Conservation (phyloP, 1,140 invertebrate genomes). For the Steinernema khuongi region DNA sequence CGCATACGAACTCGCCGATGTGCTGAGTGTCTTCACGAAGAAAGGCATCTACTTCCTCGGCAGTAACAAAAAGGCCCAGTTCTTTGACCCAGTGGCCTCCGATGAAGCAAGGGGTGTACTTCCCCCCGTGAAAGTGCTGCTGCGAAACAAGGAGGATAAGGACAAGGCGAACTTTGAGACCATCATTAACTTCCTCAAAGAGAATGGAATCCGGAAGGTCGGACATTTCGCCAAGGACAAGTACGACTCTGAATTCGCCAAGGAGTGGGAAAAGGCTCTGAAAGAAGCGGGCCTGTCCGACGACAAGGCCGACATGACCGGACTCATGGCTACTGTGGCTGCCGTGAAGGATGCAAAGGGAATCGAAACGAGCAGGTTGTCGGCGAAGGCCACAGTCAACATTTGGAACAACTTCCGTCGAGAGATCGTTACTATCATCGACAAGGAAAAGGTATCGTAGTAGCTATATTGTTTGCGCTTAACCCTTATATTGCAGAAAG, state of each 20-base stretch:
- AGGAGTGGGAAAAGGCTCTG: conserved; percentile 77
- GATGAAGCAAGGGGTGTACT: conserved; percentile 70
- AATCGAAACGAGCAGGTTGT: conserved; percentile 84
- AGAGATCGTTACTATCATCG: conserved; percentile 97
- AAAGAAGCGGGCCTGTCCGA: conserved; percentile 71
- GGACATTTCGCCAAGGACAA: conserved; percentile 93
- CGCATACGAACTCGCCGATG: conserved; percentile 91
- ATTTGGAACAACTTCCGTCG: conserved; percentile 91
- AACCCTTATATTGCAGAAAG: conserved; percentile 67
- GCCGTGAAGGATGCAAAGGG: conserved; percentile 90
- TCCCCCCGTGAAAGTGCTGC: conserved; percentile 78
- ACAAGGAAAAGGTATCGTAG: conserved; percentile 75
- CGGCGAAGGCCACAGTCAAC: conserved; percentile 83
- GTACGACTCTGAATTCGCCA: conserved; percentile 84
- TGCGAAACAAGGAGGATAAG: conserved; percentile 86
- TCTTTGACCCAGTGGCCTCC: conserved; percentile 82
- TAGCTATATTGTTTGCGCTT: background rate
- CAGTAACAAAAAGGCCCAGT: conserved; percentile 96
- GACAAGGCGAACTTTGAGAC: conserved; percentile 88
- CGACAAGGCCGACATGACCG: conserved; percentile 71
- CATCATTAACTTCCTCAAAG: conserved; percentile 76
- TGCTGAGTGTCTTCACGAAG: conserved; percentile 82
- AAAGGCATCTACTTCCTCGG: conserved; percentile 80
- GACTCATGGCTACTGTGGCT: conserved; percentile 77
- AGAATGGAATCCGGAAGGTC: conserved; percentile 73